phyloP scores from a whole-genome alignment of 1,140 invertebrate genomes.

The Anoplophora glabripennis region DNA sequence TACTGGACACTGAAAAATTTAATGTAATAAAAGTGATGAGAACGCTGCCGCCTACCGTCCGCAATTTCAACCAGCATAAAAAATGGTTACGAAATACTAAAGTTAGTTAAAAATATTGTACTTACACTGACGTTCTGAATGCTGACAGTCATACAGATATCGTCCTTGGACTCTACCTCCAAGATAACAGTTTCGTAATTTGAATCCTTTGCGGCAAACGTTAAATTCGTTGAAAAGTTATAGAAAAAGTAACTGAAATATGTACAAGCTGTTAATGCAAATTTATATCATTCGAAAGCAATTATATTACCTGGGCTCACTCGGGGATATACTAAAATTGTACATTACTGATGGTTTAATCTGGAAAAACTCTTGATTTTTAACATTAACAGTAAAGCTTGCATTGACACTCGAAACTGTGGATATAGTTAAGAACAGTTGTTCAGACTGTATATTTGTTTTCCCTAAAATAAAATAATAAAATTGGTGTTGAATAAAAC shows the following conservation, averaged over 20 bases:
- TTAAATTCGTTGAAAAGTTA: slow-evolving; percentile 55
- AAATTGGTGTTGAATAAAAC: too few relatives aligned
- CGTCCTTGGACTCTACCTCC: slow-evolving; percentile 62
- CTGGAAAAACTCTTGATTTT: slow-evolving; percentile 57
- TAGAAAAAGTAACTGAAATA: slow-evolving; percentile 44
- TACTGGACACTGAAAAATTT: slow-evolving; percentile 66
- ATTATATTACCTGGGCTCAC: slow-evolving; percentile 46
- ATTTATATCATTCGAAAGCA: not conserved
- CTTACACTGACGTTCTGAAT: slow-evolving; percentile 71
- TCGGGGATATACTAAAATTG: slow-evolving; percentile 50
- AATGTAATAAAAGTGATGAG: not conserved
- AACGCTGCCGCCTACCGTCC: not conserved
- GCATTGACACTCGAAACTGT: slow-evolving; percentile 55
- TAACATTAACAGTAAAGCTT: slow-evolving; percentile 54
- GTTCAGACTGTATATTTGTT: slow-evolving; percentile 23
- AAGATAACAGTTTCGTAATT: slow-evolving; percentile 62
- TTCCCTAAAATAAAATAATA: slow-evolving; percentile 4
- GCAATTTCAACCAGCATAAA: not conserved
- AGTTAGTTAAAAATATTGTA: slow-evolving; percentile 20
- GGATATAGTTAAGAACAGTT: slow-evolving; percentile 59
- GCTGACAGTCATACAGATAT: slow-evolving; percentile 67
- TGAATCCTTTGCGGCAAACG: slow-evolving; percentile 44
- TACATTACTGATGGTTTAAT: slow-evolving; percentile 51
- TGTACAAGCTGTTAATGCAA: not conserved
- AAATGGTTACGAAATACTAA: not conserved